Evolutionary conservation across 2,113 vertebrate genomes (phyloP).

Genomic region (Todiramphus saurophagus): DNA sequence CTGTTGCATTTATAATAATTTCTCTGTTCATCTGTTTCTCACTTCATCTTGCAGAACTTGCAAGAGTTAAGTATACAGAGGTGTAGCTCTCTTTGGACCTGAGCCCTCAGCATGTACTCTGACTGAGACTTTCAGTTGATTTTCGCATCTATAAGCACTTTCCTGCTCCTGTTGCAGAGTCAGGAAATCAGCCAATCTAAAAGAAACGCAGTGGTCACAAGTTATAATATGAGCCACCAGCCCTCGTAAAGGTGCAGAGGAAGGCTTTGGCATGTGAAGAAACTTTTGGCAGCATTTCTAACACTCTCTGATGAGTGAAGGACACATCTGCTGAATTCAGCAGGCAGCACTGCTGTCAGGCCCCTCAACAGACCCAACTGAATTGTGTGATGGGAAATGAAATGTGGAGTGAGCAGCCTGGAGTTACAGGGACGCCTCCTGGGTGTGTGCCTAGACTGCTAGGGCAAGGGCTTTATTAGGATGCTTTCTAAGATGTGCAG

Average conservation of each 20-base stretch:
- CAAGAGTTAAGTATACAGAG: not conserved
- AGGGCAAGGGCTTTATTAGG: not conserved
- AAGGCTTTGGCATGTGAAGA: not conserved
- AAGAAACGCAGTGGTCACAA: not conserved
- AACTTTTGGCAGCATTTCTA: not conserved
- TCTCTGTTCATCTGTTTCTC: not conserved
- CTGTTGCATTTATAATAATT: not conserved
- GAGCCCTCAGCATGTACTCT: not conserved
- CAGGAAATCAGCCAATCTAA: not conserved
- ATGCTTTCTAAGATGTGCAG: not conserved
- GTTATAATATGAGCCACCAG: not conserved
- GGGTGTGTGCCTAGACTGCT: not conserved
- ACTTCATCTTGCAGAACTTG: not conserved
- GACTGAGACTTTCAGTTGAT: not conserved
- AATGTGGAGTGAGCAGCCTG: not conserved
- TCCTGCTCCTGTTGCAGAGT: not conserved
- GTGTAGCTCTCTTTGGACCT: not conserved
- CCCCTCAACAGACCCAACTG: accelerated
- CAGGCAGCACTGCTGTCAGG: not conserved
- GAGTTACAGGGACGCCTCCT: not conserved
- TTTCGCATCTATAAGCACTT: not conserved
- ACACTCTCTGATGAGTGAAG: not conserved
- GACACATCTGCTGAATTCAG: not conserved
- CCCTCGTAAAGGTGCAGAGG: not conserved
- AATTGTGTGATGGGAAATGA: not conserved